These are phyloP conservation scores for Uloborus plumipes DNA, from an alignment of 2,888 invertebrate species.

Conservation along the genomic window DNA sequence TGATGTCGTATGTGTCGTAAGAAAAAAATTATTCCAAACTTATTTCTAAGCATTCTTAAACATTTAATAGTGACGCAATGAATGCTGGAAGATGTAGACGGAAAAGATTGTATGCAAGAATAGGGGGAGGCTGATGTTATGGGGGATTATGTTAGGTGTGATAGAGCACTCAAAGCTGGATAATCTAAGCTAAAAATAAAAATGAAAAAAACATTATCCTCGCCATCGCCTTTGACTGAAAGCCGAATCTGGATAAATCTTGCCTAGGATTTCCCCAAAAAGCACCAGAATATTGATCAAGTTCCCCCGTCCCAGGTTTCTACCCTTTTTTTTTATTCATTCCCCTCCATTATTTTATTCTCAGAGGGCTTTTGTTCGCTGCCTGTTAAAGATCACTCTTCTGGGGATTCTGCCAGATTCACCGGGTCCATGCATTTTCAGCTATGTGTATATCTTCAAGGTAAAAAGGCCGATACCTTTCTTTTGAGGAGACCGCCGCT, in stretches of 20 bases:
- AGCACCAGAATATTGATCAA: slow-evolving; percentile 15
- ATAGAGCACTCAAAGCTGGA: too few species aligned
- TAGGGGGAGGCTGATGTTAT: too few species aligned
- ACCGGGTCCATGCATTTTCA: neutral
- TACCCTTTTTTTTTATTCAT: neutral
- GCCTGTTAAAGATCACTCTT: neutral
- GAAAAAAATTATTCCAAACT: too few species aligned
- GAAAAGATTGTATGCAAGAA: too few species aligned
- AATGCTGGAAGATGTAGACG: too few species aligned
- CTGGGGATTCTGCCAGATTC: neutral
- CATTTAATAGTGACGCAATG: too few species aligned
- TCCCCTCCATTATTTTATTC: neutral
- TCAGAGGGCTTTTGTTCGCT: neutral
- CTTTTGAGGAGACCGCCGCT: neutral
- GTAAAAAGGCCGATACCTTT: neutral
- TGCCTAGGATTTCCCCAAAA: slow-evolving; percentile 1
- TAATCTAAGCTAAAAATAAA: too few species aligned
- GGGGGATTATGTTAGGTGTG: too few species aligned
- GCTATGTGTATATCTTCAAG: neutral
- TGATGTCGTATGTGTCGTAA: too few species aligned
- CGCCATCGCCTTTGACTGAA: neutral
- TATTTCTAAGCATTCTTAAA: too few species aligned
- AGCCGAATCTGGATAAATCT: slow-evolving; percentile 6
- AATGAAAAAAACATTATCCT: neutral
- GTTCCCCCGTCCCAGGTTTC: neutral